Conservation (phyloP, 2,888 invertebrate species). For the Epinotia brunnichana region DNA sequence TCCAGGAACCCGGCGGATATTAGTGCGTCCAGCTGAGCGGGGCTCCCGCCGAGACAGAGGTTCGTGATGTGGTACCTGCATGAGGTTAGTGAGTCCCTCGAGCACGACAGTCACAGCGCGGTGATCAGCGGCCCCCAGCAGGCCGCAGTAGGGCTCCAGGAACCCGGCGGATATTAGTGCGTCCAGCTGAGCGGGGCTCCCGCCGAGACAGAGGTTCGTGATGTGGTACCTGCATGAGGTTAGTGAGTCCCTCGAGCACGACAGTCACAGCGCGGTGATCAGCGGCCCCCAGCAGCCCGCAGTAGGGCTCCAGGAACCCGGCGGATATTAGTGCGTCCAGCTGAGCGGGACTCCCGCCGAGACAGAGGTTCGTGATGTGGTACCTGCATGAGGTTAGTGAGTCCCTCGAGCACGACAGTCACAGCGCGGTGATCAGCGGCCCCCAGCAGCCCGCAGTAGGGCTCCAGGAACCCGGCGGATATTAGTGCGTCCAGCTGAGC, state of each 20-base stretch:
- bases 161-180: too few species aligned
- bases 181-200: too few species aligned
- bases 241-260: conserved; percentile 93
- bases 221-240: conserved; percentile 82
- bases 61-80: too few species aligned
- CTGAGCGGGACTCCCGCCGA: conserved; percentile 87
- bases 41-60: too few species aligned
- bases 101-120: too few species aligned
- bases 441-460: conserved; percentile 90
- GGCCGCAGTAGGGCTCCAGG: too few species aligned
- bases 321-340: conserved; percentile 87
- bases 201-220: too few species aligned
- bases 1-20: too few species aligned
- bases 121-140: too few species aligned
- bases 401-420: conserved; percentile 91
- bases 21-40: too few species aligned
- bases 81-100: too few species aligned
- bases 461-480: conserved; percentile 87
- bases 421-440: conserved; percentile 91
- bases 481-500: conserved; percentile 89
- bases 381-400: conserved; percentile 94
- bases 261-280: conserved; percentile 92
- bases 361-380: too few species aligned
- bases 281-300: conserved; percentile 88
- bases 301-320: conserved; percentile 90